These are phyloP conservation scores for Danio choprae DNA, from an alignment of 2,797 vertebrate species.

Conservation along the genomic window DNA sequence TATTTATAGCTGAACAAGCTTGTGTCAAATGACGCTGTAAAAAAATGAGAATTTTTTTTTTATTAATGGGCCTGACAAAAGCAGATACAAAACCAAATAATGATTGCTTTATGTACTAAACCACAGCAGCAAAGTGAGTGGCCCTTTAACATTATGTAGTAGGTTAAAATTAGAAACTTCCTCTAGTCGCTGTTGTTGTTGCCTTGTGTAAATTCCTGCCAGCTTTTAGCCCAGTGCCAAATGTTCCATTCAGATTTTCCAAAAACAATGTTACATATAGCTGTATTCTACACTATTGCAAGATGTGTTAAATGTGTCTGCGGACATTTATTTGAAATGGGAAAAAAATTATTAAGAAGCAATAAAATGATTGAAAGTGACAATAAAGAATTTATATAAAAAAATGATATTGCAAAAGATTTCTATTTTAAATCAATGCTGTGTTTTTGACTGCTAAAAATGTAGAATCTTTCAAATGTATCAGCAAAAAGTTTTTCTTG, in stretches of 20 bases:
- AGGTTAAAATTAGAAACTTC: background rate
- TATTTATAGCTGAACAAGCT: background rate
- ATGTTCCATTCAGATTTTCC: background rate
- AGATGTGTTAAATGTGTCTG: too few species aligned
- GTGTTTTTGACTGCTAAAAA: background rate
- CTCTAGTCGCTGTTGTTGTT: constrained; percentile 5
- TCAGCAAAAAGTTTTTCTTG: too few species aligned
- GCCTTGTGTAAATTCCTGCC: background rate
- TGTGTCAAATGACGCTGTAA: background rate
- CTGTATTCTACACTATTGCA: too few species aligned
- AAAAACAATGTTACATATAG: too few species aligned
- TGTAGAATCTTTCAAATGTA: too few species aligned
- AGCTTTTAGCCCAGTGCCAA: background rate
- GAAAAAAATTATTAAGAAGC: background rate
- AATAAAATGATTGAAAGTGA: background rate
- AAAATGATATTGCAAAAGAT: background rate
- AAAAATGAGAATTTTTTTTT: background rate
- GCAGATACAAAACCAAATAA: background rate
- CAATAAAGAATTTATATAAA: background rate
- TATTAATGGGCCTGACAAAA: background rate
- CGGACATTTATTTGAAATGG: background rate
- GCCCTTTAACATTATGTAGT: background rate
- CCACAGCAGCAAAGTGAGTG: background rate
- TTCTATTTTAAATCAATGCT: background rate
- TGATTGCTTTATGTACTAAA: too few species aligned